A percentile compares a stretch with the other conserved stretches of the same genome.
phyloP scores from a whole-genome alignment of 2,797 vertebrate species.

The Lerista edwardsae region DNA sequence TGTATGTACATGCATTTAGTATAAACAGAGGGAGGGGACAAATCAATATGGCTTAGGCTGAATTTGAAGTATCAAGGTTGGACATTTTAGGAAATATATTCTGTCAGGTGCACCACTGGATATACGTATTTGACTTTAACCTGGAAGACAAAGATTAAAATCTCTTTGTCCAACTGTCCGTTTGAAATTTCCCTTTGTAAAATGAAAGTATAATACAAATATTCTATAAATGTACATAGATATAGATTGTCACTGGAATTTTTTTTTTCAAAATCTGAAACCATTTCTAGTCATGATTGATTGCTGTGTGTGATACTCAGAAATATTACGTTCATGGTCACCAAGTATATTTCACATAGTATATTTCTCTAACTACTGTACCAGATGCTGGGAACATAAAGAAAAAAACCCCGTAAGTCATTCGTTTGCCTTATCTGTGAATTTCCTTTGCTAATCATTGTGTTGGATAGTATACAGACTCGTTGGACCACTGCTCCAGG shows the following conservation, averaged over 20 bases:
- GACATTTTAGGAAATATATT: background rate
- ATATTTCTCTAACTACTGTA: too few relatives aligned
- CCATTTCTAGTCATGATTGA: background rate
- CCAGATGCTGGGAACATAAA: background rate
- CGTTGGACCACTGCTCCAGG: background rate
- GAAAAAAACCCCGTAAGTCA: background rate
- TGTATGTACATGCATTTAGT: too few relatives aligned
- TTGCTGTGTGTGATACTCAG: background rate
- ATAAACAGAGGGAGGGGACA: too few relatives aligned
- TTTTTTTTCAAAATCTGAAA: background rate
- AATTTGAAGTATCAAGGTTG: slow-evolving; percentile 23
- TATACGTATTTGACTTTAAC: background rate
- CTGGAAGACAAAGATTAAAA: background rate
- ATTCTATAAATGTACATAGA: background rate
- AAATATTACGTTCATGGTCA: background rate
- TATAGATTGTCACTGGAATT: background rate
- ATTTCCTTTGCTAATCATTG: background rate
- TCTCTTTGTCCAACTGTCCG: background rate
- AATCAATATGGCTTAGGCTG: background rate
- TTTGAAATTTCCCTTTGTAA: background rate
- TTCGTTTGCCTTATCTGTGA: background rate
- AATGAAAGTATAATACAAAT: slow-evolving; percentile 2
- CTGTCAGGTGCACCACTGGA: background rate
- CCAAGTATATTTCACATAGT: background rate
- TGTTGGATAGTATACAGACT: background rate